Percentiles rank a stretch among this genome's conserved stretches.
These are phyloP conservation scores for Ochropacha duplaris DNA, from an alignment of 2,888 invertebrate species.

Conservation along the genomic window DNA sequence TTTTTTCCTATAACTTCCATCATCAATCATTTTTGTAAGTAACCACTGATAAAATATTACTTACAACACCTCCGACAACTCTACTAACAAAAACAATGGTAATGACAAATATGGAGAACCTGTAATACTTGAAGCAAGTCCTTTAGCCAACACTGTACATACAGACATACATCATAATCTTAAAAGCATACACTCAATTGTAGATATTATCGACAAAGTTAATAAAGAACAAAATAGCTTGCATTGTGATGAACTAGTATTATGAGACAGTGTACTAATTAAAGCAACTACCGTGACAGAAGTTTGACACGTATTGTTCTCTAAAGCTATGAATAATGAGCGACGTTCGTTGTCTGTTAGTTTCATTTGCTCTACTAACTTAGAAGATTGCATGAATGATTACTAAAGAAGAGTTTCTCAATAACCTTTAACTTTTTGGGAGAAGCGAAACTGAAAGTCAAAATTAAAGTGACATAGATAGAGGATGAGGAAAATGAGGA, in stretches of 20 bases:
- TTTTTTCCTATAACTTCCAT: background rate
- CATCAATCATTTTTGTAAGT: background rate
- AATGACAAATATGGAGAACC: slow-evolving; percentile 18
- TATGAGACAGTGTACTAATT: slow-evolving; percentile 10
- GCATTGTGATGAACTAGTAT: slow-evolving; percentile 5
- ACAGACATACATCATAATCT: background rate
- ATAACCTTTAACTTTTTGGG: background rate
- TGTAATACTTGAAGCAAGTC: background rate
- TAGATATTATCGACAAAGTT: background rate
- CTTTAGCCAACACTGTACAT: background rate
- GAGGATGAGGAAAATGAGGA: no score
- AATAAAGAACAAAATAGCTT: slow-evolving; percentile 1
- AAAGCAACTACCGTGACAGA: slow-evolving; percentile 64
- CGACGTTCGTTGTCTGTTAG: slow-evolving; percentile 15
- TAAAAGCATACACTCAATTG: background rate
- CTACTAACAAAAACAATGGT: slow-evolving; percentile 18
- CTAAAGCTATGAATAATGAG: slow-evolving; percentile 34
- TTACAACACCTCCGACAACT: slow-evolving; percentile 19
- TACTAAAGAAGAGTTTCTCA: background rate
- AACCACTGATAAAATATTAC: slow-evolving; percentile 7
- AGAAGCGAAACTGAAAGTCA: background rate
- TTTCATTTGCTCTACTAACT: background rate
- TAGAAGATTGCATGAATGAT: background rate
- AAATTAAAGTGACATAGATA: background rate
- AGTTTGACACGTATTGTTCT: slow-evolving; percentile 59